phyloP scores from a whole-genome alignment of 92 coral and sea anemone species.

The Parazoanthus darwini region DNA sequence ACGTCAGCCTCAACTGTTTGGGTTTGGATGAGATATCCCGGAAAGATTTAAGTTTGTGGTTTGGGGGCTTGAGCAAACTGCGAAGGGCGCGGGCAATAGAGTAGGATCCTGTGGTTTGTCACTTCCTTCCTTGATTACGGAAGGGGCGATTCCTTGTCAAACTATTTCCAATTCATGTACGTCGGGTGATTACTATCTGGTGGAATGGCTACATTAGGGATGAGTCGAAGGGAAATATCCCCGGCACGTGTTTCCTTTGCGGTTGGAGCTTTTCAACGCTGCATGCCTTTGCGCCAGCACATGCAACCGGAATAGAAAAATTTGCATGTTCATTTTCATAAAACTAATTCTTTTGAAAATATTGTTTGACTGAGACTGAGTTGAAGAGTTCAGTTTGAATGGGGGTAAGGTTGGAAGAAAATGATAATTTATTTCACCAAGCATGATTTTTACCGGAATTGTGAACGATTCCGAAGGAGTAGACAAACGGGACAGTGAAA shows the following conservation, averaged over 20 bases:
- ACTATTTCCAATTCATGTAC: not conserved
- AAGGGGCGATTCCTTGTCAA: slow-evolving; percentile 14
- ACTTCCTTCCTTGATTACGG: slow-evolving; percentile 25
- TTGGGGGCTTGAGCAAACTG: slow-evolving; percentile 2
- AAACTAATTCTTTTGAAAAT: no score
- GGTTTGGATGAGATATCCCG: slow-evolving; percentile 2
- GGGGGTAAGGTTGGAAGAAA: no score
- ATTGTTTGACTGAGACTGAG: no score
- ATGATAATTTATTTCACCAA: no score
- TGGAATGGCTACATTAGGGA: not conserved
- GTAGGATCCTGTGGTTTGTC: not conserved
- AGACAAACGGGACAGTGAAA: no score
- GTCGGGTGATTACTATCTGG: slow-evolving; percentile 2
- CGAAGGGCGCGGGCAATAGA: not conserved
- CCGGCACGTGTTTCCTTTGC: slow-evolving; percentile 30
- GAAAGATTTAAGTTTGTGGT: slow-evolving; percentile 18
- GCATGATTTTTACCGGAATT: no score
- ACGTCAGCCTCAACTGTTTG: slow-evolving; percentile 7
- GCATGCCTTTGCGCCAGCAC: not conserved
- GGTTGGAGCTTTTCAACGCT: slow-evolving; percentile 12
- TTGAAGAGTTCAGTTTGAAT: no score
- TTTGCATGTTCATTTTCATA: no score
- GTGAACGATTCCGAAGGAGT: no score
- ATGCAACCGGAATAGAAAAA: not conserved
- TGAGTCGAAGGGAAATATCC: not conserved